Base-by-base conservation (phyloP, 2,113 vertebrate genomes). In the Neogale vison region DNA sequence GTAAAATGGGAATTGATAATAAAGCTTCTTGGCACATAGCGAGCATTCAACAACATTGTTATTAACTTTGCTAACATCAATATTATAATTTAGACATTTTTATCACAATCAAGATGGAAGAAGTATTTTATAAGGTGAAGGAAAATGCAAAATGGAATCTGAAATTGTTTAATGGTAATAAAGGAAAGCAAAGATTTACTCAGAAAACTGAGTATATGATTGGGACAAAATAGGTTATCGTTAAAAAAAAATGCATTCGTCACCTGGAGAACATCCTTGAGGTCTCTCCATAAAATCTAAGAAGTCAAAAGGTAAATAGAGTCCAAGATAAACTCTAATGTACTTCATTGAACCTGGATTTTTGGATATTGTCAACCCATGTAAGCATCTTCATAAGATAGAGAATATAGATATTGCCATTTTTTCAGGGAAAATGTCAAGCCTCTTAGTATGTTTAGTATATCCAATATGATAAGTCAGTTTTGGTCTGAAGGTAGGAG, bases 271-370 rank as follows among this genome's bases (percentile, higher is more conserved):
- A 90, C 6, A 7, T 50, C 17, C 14, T 90, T 55, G 59, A 39
- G 23, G 39, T 55, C 34, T 15, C 7, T 87, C 24, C 29, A 0
- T 67, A 82, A 90, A 86, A 42, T 31, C 71, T 63, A 71, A 55
- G 7, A 88, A 93, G 8, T 82, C 13, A 74, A 79, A 90, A 61
- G 42, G 11, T 90, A 82, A 61, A 69, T 34, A 85, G 18, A 88
- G 26, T 74, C 10, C 21, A n/a, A 85, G 29, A 45, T 72, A 63
- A 80, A 76, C 42, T 85, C 24, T 79, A 74, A 52, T 84, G 6
- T 29, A 82, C 65, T 45, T 74, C 15, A 87, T 2, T 87, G 77
- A 90, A 83, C 20, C 6, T 36, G 10, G 14, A 39, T 20, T 80
- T 6, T 50, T 67, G 31, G 47, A 61, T 81, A 88, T 65, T 92